Percentiles rank a stretch among this genome's conserved stretches.
Evolutionary conservation across 2,888 invertebrate species (phyloP).

Genomic region (Linyphia triangularis): DNA sequence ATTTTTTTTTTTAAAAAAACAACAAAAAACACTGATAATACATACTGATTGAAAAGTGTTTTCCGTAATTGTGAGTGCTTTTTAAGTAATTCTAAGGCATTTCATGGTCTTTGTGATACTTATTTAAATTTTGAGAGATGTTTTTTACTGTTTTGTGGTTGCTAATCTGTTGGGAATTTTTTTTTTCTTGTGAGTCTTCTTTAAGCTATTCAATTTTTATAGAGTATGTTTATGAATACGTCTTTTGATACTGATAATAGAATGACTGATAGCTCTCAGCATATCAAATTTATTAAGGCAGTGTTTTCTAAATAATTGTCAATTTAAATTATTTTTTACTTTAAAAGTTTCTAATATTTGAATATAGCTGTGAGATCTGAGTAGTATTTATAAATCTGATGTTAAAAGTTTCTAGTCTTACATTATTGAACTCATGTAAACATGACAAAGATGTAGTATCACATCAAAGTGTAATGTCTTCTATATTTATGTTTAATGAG

Average conservation of each 20-base stretch:
- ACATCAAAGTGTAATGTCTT: no score
- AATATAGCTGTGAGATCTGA: no score
- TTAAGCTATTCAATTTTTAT: not conserved
- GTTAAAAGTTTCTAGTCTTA: no score
- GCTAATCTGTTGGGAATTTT: not conserved
- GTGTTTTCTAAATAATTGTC: no score
- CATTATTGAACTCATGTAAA: no score
- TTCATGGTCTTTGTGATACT: slow-evolving; percentile 44
- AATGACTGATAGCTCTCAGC: no score
- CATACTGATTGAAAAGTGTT: not conserved
- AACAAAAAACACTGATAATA: not conserved
- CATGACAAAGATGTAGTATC: no score
- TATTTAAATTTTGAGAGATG: slow-evolving; percentile 13
- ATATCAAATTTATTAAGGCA: no score
- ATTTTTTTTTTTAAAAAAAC: not conserved
- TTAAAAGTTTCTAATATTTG: no score
- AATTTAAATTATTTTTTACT: no score
- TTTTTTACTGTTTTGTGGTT: slow-evolving; percentile 1
- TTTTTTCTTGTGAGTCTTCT: not conserved
- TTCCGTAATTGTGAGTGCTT: slow-evolving; percentile 26
- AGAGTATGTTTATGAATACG: not conserved
- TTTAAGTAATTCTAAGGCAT: slow-evolving; percentile 14
- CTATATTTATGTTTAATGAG: no score
- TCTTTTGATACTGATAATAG: not conserved
- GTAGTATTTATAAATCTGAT: no score